These are phyloP conservation scores for Megalurothrips usitatus DNA, from an alignment of 2,888 invertebrate genomes.

Conservation along the genomic window DNA sequence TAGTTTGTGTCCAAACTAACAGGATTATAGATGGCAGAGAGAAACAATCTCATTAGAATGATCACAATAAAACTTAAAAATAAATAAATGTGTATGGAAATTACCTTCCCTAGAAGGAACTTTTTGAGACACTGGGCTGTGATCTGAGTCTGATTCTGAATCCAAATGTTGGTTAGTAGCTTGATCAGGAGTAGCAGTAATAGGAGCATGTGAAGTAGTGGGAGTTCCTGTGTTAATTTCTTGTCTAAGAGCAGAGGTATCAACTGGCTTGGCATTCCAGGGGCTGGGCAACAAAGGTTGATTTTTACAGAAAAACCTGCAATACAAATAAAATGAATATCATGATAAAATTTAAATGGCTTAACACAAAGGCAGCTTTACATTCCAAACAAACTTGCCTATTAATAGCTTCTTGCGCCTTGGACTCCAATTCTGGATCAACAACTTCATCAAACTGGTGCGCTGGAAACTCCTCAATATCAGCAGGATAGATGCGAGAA, in stretches of 20 bases:
- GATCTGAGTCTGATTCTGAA: not conserved
- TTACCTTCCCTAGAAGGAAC: slow-evolving; percentile 2
- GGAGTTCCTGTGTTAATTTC: not conserved
- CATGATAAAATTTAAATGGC: not conserved
- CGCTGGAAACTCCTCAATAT: slow-evolving; percentile 60
- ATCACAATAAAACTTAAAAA: slow-evolving; percentile 30
- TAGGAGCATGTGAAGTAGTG: not conserved
- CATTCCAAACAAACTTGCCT: slow-evolving; percentile 44
- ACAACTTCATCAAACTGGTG: slow-evolving; percentile 57
- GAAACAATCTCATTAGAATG: too few relatives aligned
- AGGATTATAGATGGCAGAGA: not conserved
- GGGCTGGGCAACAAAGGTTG: slow-evolving; percentile 57
- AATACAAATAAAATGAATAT: slow-evolving; percentile 36
- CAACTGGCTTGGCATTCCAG: slow-evolving; percentile 42
- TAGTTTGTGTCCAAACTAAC: slow-evolving; percentile 61
- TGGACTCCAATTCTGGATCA: slow-evolving; percentile 59
- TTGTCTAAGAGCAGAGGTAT: not conserved
- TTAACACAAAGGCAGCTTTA: not conserved
- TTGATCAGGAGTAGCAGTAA: not conserved
- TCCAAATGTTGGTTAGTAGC: not conserved
- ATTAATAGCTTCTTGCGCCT: slow-evolving; percentile 64
- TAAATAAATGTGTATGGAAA: slow-evolving; percentile 38
- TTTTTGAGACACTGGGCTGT: not conserved
- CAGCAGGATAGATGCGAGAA: slow-evolving; percentile 61
- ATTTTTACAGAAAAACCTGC: slow-evolving; percentile 52